These are phyloP conservation scores for Lytechinus pictus DNA, from an alignment of 35 echinoderm and acorn worm species.

Conservation along the genomic window DNA sequence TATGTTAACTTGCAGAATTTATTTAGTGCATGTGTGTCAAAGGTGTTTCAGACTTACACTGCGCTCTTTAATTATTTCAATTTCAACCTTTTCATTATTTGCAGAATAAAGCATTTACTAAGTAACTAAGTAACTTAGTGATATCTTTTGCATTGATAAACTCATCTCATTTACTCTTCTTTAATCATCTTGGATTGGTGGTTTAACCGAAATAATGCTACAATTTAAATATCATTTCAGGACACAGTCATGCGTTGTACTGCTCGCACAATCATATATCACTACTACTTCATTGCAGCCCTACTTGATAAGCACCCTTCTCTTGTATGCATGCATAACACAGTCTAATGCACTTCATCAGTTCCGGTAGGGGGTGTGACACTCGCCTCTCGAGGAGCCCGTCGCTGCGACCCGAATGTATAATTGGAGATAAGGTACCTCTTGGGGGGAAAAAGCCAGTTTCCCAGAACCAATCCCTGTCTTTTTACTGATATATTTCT, in stretches of 20 bases:
- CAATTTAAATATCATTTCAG: background rate
- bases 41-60: too few relatives aligned
- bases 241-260: background rate
- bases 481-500: background rate
- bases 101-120: too few relatives aligned
- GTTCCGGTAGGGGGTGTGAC: constrained; percentile 7
- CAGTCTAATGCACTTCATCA: constrained; percentile 18
- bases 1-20: background rate
- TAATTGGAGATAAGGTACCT: background rate
- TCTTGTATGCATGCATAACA: background rate
- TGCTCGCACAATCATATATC: background rate
- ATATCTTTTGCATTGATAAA: background rate
- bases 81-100: too few relatives aligned
- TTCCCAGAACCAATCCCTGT: background rate
- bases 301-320: background rate
- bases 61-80: too few relatives aligned
- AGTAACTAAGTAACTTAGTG: background rate
- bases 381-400: background rate
- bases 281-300: background rate
- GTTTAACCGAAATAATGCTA: background rate
- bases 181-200: background rate
- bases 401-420: background rate
- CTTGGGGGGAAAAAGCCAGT: background rate
- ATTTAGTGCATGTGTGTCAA: background rate
- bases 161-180: background rate